These are phyloP conservation scores for Eleginops maclovinus DNA, from an alignment of 2,113 vertebrate genomes.

Conservation along the genomic window DNA sequence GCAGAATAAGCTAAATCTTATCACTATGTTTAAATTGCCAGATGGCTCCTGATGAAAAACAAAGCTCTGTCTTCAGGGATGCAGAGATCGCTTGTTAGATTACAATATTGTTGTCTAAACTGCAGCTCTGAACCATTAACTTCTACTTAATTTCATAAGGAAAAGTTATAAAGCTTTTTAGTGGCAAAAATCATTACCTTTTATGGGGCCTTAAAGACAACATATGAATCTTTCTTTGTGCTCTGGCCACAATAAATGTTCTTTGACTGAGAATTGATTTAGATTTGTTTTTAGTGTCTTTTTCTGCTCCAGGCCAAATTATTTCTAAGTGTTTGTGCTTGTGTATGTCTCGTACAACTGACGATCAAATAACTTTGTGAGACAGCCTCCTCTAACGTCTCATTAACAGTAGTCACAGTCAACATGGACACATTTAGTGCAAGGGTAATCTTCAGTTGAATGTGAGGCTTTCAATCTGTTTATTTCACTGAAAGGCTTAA, in stretches of 20 bases:
- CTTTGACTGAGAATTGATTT: constrained; percentile 13
- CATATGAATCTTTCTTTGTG: neutral
- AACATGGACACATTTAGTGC: constrained; percentile 15
- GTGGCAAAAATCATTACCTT: constrained; percentile 1
- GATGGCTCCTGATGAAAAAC: constrained; percentile 31
- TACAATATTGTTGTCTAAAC: constrained; percentile 28
- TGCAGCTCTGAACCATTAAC: constrained; percentile 44
- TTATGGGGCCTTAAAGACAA: constrained; percentile 15
- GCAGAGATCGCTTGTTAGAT: constrained; percentile 19
- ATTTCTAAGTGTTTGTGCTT: neutral
- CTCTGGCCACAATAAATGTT: constrained; percentile 13
- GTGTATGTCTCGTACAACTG: neutral
- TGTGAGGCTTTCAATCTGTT: constrained; percentile 5
- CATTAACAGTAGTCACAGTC: neutral
- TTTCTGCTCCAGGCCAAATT: constrained; percentile 4
- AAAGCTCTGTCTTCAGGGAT: constrained; percentile 8
- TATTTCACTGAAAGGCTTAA: neutral
- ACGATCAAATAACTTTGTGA: constrained; percentile 5
- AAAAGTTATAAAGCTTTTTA: constrained; percentile 4
- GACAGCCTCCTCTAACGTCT: neutral
- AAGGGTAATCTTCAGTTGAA: constrained; percentile 16
- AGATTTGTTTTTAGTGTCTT: constrained; percentile 17
- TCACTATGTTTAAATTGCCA: constrained; percentile 29
- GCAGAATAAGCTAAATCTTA: constrained; percentile 15
- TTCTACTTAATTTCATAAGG: constrained; percentile 28